Conservation (phyloP, 2,888 invertebrate genomes). For the Mechanitis messenoides region DNA sequence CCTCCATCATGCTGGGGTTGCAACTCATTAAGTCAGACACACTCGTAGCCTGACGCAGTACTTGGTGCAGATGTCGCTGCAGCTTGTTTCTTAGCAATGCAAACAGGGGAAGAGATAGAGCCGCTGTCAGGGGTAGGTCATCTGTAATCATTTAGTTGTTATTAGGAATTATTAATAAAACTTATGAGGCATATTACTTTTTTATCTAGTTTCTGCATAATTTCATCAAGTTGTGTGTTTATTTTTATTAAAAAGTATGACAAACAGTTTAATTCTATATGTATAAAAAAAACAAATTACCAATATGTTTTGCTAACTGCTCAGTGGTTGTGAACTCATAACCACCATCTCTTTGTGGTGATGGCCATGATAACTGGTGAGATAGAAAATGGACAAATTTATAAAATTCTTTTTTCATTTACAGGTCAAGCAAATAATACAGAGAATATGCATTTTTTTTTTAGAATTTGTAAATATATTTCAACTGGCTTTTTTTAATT, state of each 20-base stretch:
- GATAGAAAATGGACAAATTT: conserved; percentile 14
- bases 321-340: conserved; percentile 71
- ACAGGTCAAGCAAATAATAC: too few relatives aligned
- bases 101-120: conserved; percentile 60
- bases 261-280: too few relatives aligned
- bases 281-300: conserved; percentile 37
- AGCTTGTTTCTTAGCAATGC: conserved; percentile 58
- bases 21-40: conserved; percentile 67
- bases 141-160: conserved; percentile 41
- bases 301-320: conserved; percentile 68
- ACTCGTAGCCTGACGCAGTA: conserved; percentile 62
- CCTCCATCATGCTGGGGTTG: conserved; percentile 63
- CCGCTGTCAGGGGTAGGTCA: conserved; percentile 65
- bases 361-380: conserved; percentile 66
- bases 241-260: too few relatives aligned
- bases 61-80: conserved; percentile 53
- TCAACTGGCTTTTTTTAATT: too few relatives aligned
- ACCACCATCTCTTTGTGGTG: conserved; percentile 66
- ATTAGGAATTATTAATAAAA: too few relatives aligned
- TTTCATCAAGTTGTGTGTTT: too few relatives aligned
- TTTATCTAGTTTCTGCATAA: too few relatives aligned
- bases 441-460: too few relatives aligned
- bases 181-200: too few relatives aligned
- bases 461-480: too few relatives aligned
- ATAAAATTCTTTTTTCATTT: conserved; percentile 12